Percentiles rank a stretch among this genome's conserved stretches.
phyloP scores from a whole-genome alignment of 2,113 vertebrate genomes.

The Percina caprodes region DNA sequence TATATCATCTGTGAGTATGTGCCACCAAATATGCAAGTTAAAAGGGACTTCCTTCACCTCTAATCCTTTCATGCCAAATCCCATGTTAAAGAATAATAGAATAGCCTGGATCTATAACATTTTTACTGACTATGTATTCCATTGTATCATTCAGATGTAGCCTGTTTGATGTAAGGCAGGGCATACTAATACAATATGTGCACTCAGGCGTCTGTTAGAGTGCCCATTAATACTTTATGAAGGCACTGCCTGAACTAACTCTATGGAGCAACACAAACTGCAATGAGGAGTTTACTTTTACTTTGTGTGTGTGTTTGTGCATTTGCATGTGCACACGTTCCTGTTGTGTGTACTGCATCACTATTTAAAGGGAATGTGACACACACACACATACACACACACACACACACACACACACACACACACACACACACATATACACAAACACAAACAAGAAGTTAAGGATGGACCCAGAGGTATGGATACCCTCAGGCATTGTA shows the following conservation, averaged over 20 bases:
- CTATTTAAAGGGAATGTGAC: conserved; percentile 63
- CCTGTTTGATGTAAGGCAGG: conserved; percentile 39
- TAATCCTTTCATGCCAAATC: conserved; percentile 37
- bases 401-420: conserved; percentile 25
- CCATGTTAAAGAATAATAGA: conserved; percentile 32
- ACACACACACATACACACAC: conserved; percentile 20
- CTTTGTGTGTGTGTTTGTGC: conserved; percentile 6
- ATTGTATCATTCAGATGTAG: conserved; percentile 35
- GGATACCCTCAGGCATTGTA: conserved; percentile 65
- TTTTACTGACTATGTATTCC: conserved; percentile 1
- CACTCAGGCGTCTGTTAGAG: conserved; percentile 49
- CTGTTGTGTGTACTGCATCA: conserved; percentile 37
- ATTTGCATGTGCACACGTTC: neutral
- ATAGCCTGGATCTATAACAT: neutral
- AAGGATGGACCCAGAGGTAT: conserved; percentile 48
- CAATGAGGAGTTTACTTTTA: conserved; percentile 29
- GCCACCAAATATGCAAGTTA: neutral
- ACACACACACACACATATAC: conserved; percentile 28
- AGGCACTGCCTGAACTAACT: conserved; percentile 44
- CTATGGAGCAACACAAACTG: conserved; percentile 16
- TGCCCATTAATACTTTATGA: conserved; percentile 72
- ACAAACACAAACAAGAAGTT: conserved; percentile 11
- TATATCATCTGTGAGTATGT: neutral
- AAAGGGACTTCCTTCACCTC: conserved; percentile 25
- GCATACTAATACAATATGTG: conserved; percentile 38